Conservation (phyloP, 2,888 invertebrate genomes). For the Megastigmus dorsalis region DNA sequence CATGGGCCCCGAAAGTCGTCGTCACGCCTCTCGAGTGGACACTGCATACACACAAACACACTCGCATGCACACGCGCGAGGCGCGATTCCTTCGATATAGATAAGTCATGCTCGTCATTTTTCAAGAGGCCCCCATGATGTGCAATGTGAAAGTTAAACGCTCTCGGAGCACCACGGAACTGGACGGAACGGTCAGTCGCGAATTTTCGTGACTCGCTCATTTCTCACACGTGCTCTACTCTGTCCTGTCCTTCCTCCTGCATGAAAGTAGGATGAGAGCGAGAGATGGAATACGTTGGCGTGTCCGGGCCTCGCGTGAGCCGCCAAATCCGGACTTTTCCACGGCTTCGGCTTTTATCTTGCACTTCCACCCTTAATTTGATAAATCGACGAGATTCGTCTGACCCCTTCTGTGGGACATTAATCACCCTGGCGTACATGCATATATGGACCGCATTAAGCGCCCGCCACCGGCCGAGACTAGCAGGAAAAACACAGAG, state of each 20-base stretch:
- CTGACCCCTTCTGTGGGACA: slow-evolving; percentile 65
- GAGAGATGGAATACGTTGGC: not conserved
- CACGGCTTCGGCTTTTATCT: slow-evolving; percentile 72
- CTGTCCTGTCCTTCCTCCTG: not conserved
- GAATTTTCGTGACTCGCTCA: slow-evolving; percentile 60
- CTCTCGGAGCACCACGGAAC: slow-evolving; percentile 15
- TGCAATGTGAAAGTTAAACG: slow-evolving; percentile 16
- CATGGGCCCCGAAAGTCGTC: slow-evolving; percentile 6
- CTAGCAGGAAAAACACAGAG: slow-evolving; percentile 42
- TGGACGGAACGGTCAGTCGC: slow-evolving; percentile 63
- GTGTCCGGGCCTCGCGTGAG: slow-evolving; percentile 36
- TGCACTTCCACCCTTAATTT: slow-evolving; percentile 73
- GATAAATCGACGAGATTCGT: slow-evolving; percentile 74
- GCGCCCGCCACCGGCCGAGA: slow-evolving; percentile 2
- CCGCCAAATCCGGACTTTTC: slow-evolving; percentile 67
- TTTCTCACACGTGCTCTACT: slow-evolving; percentile 60
- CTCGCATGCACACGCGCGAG: slow-evolving; percentile 60
- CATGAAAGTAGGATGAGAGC: not conserved
- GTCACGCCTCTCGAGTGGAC: slow-evolving; percentile 68
- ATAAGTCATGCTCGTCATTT: slow-evolving; percentile 73
- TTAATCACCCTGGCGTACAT: slow-evolving; percentile 72
- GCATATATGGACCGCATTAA: slow-evolving; percentile 73
- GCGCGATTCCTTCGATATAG: slow-evolving; percentile 68
- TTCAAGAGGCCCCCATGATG: slow-evolving; percentile 64
- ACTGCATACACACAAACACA: too few species aligned